These are phyloP conservation scores for Pammene fasciana DNA, from an alignment of 2,888 invertebrate genomes.

Conservation along the genomic window DNA sequence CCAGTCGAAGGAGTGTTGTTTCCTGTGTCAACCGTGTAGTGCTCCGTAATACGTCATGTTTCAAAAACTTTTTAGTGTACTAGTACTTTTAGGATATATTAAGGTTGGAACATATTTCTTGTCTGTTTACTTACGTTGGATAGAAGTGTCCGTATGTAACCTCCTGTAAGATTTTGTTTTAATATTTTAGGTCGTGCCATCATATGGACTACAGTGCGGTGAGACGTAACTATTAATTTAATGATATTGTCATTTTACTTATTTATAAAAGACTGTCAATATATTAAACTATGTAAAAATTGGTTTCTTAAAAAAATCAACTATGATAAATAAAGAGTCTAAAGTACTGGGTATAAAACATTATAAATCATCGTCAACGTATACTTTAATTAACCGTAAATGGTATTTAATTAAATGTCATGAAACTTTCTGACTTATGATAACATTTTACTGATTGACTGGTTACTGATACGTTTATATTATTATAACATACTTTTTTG, in stretches of 20 bases:
- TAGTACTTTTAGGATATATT: conserved; percentile 44
- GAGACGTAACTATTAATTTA: conserved; percentile 48
- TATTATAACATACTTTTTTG: too few species aligned
- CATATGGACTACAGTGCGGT: conserved; percentile 55
- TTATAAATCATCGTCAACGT: neutral
- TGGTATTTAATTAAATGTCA: neutral
- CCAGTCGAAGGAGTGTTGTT: conserved; percentile 54
- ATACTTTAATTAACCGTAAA: conserved; percentile 2
- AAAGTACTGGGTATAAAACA: neutral
- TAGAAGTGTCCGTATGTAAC: conserved; percentile 4
- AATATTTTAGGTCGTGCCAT: conserved; percentile 59
- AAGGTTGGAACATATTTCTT: conserved; percentile 57
- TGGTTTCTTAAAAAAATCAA: neutral
- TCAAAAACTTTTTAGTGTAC: conserved; percentile 34
- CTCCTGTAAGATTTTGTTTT: conserved; percentile 11
- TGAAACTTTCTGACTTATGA: neutral
- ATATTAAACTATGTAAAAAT: neutral
- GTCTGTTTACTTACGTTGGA: neutral
- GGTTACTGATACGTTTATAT: too few species aligned
- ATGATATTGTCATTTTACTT: neutral
- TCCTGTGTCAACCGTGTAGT: conserved; percentile 53
- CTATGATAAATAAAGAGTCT: neutral
- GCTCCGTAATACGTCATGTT: conserved; percentile 41
- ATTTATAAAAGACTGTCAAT: neutral
- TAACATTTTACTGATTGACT: neutral